Evolutionary conservation across 2,888 invertebrate species (phyloP).

Genomic region (Tridacna gigas): DNA sequence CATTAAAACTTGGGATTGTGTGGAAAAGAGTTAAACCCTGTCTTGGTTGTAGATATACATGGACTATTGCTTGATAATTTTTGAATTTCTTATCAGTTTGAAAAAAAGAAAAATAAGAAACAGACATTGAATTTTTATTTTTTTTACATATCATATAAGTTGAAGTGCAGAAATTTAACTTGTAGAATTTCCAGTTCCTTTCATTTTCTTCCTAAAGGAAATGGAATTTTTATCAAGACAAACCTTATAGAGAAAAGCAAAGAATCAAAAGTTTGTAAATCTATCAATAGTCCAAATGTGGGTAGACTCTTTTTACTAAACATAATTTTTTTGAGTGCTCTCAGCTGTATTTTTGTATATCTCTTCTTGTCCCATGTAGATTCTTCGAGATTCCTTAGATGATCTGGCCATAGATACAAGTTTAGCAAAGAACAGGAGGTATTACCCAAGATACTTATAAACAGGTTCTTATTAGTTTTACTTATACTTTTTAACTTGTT

Average conservation of each 20-base stretch:
- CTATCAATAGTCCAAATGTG: not conserved
- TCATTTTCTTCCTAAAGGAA: not conserved
- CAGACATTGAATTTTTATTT: too few species aligned
- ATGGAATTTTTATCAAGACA: not conserved
- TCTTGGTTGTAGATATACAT: too few species aligned
- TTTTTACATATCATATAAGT: too few species aligned
- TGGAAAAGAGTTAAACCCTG: too few species aligned
- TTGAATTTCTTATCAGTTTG: too few species aligned
- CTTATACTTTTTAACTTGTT: not conserved
- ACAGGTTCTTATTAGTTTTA: constrained; percentile 61
- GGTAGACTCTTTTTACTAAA: not conserved
- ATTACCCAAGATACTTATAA: constrained; percentile 65
- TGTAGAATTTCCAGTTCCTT: not conserved
- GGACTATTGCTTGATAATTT: too few species aligned
- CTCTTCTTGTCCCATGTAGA: constrained; percentile 22
- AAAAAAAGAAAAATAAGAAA: too few species aligned
- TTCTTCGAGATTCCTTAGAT: constrained; percentile 63
- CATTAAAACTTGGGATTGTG: too few species aligned
- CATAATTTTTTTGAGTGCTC: too few species aligned
- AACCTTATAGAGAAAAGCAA: not conserved
- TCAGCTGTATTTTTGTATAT: too few species aligned
- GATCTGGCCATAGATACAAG: constrained; percentile 74
- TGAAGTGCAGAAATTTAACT: too few species aligned
- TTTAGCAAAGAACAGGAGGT: constrained; percentile 75
- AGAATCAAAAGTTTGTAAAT: not conserved